Percentiles rank a stretch among this genome's conserved stretches.
phyloP scores from a whole-genome alignment of 2,888 invertebrate genomes.

The Euplexia lucipara region DNA sequence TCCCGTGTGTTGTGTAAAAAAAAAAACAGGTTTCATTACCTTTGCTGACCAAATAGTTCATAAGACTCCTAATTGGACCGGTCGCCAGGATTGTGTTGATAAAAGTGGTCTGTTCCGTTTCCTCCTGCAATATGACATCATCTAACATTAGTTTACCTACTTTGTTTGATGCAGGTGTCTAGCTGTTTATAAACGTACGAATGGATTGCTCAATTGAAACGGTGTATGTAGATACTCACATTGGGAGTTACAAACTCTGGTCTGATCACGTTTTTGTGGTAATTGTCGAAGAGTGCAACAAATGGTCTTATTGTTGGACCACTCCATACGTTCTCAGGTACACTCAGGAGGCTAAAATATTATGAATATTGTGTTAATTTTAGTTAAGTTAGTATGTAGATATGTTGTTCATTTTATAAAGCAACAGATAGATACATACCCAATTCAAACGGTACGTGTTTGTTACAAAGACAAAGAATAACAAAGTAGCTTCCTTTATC shows the following conservation, averaged over 20 bases:
- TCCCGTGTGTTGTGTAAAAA: constrained; percentile 7
- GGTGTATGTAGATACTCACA: constrained; percentile 77
- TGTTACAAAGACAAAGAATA: not conserved
- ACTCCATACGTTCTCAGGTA: constrained; percentile 92
- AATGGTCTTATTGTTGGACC: constrained; percentile 93
- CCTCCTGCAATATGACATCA: constrained; percentile 90
- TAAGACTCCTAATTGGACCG: constrained; percentile 93
- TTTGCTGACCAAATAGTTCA: constrained; percentile 92
- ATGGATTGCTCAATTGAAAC: constrained; percentile 56
- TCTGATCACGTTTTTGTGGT: constrained; percentile 92
- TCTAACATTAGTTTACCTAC: constrained; percentile 71
- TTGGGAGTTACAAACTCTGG: constrained; percentile 92
- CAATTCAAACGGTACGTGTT: not conserved
- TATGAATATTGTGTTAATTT: too few species aligned
- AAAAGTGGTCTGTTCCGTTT: constrained; percentile 93
- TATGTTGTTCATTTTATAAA: not conserved
- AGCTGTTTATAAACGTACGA: constrained; percentile 50
- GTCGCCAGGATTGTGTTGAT: constrained; percentile 93
- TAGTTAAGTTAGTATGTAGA: too few species aligned
- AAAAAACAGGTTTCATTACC: constrained; percentile 76
- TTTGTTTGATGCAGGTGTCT: constrained; percentile 62
- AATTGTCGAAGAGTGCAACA: constrained; percentile 94
- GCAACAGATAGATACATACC: not conserved
- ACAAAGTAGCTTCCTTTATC: not conserved
- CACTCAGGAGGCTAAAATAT: constrained; percentile 92